These are phyloP conservation scores for Lithobates sylvaticus DNA, from an alignment of 2,797 vertebrate genomes.

Conservation along the genomic window DNA sequence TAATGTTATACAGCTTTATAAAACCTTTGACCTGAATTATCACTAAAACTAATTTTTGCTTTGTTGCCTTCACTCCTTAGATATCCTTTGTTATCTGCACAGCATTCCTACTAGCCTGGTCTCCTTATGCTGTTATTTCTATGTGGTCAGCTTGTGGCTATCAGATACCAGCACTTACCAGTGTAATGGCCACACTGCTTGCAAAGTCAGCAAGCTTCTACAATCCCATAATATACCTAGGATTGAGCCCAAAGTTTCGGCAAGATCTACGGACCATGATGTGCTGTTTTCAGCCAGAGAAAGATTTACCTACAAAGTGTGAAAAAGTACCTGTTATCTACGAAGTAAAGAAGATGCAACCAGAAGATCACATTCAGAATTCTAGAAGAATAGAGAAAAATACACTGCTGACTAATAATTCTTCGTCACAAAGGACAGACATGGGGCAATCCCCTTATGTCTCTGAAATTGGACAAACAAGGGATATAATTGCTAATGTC, in stretches of 20 bases:
- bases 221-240: conserved; percentile 72
- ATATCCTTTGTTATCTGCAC: conserved; percentile 72
- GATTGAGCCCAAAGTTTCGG: conserved; percentile 69
- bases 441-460: background rate
- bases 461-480: background rate
- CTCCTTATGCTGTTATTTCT: conserved; percentile 42
- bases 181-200: conserved; percentile 62
- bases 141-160: conserved; percentile 62
- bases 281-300: conserved; percentile 64
- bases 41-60: background rate
- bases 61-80: conserved; percentile 40
- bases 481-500: background rate
- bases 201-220: conserved; percentile 74
- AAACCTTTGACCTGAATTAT: background rate
- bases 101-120: conserved; percentile 61
- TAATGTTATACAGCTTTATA: too few species aligned
- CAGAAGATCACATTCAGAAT: background rate
- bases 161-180: conserved; percentile 64
- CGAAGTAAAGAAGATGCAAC: background rate
- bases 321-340: background rate
- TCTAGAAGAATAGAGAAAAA: background rate
- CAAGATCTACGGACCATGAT: conserved; percentile 66
- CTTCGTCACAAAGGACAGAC: background rate
- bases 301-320: conserved; percentile 58
- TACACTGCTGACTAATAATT: background rate